Evolutionary conservation across 2,797 vertebrate genomes (phyloP).

Genomic region (Octomys mimax): DNA sequence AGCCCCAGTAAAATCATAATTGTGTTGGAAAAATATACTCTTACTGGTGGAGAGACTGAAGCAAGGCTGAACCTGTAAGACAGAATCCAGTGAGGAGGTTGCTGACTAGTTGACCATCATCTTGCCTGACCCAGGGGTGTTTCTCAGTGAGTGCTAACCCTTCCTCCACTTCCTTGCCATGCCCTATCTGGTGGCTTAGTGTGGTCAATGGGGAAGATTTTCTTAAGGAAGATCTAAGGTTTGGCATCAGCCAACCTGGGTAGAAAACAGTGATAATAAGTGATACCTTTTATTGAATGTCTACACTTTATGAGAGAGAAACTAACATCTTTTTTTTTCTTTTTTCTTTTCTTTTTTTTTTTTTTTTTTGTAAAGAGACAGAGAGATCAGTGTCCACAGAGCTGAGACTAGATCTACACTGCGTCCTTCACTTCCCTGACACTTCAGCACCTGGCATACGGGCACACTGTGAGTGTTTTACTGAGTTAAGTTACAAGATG

Average conservation of each 20-base stretch:
- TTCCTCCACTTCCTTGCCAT: too few species aligned
- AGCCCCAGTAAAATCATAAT: not conserved
- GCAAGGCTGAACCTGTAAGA: not conserved
- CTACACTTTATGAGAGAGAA: not conserved
- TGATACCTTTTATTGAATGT: not conserved
- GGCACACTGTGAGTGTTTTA: constrained; percentile 33
- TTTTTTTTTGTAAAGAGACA: not conserved
- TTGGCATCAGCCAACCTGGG: not conserved
- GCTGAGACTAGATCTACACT: not conserved
- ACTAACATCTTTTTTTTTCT: not conserved
- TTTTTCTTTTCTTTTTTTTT: not conserved
- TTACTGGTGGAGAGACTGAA: not conserved
- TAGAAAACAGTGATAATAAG: not conserved
- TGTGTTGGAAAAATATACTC: not conserved
- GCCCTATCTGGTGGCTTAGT: not conserved
- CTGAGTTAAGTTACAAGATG: constrained; percentile 69
- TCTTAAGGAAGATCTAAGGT: not conserved
- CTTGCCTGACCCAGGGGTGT: not conserved
- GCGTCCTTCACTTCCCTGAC: not conserved
- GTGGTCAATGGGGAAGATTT: not conserved
- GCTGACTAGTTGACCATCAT: not conserved
- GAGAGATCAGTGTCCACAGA: not conserved
- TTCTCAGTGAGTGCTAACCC: not conserved
- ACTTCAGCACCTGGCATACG: not conserved
- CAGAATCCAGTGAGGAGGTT: not conserved